Base-by-base conservation (phyloP, 2,113 vertebrate species). In the Pollimyrus isidori region DNA sequence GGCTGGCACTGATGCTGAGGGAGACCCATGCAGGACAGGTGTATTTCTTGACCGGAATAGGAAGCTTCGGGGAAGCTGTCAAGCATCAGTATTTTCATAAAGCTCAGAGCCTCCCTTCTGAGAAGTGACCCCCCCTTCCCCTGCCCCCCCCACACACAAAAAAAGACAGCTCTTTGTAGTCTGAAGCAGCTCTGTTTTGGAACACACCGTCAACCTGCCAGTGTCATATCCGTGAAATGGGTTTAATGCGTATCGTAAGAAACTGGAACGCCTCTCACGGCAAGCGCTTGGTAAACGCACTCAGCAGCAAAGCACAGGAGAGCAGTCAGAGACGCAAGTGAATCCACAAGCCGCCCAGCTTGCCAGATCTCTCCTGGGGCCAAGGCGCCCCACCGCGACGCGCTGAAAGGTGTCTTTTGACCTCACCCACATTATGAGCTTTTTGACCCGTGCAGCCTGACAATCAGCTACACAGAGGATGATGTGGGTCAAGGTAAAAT, bases 191-290 rank as follows among this genome's bases (percentile, higher is more conserved):
- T 39, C n/a, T 62, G 76, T 89, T 89, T 84, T 85, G 50, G 76
- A 84, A 62, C 52, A 48, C 52, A 56, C 80, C 52, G 23, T 46
- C 80, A 52, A 53, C 73, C 30, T 83, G 73, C 76, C 50, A 52
- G 76, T 83, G 50, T 85, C 39, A 84, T 19, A 89, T 85, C 88
- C 88, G 80, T 89, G 88, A 89, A 89, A 89, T 89, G 88, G 88
- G 88, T 85, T 89, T 89, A 89, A 89, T 85, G 23, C n/a, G 15
- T 85, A n/a, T 45, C 42, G 39, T n/a, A 58, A 62, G 42, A 85
- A 89, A 84, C 7, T 85, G 50, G 76, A 62, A 53, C 17, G 49
- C 39, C 23, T 56, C 52, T 89, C 80, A 48, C 52, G 23, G 49
- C 80, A 35, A 30, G 73, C 19, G 7, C 53, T 62, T 21, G 52